phyloP scores from a whole-genome alignment of 2,797 vertebrate species.

The Neostethus bicornis region DNA sequence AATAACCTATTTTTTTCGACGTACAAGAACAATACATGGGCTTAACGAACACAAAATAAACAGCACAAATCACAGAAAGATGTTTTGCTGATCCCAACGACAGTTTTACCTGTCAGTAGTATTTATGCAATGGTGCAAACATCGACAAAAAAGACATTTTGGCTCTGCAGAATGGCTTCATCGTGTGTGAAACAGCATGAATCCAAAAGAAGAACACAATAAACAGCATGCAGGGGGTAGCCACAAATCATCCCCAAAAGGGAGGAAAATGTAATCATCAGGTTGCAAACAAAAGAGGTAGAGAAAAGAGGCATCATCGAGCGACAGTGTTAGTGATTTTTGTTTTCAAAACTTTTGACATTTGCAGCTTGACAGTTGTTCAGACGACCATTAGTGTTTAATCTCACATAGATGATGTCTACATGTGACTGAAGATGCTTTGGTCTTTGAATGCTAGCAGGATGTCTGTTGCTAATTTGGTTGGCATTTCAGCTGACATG shows the following conservation, averaged over 20 bases:
- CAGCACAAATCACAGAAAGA: no score
- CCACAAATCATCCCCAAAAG: constrained; percentile 28
- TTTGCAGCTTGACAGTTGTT: constrained; percentile 41
- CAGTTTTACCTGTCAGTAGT: constrained; percentile 23
- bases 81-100: background rate
- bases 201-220: constrained; percentile 10
- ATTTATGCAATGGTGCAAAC: constrained; percentile 9
- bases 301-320: constrained; percentile 13
- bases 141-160: constrained; percentile 15
- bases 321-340: constrained; percentile 16
- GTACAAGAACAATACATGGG: background rate
- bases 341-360: constrained; percentile 28
- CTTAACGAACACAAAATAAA: background rate
- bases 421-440: constrained; percentile 16
- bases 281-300: constrained; percentile 7
- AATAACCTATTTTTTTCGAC: background rate
- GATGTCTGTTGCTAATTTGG: constrained; percentile 56
- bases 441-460: constrained; percentile 27
- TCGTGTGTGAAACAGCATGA: constrained; percentile 24
- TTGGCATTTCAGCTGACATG: constrained; percentile 60
- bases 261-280: constrained; percentile 30
- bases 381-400: constrained; percentile 28
- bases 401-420: constrained; percentile 24
- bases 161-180: constrained; percentile 6
- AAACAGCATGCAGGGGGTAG: constrained; percentile 38